A percentile compares a stretch with the other conserved stretches of the same genome.
Evolutionary conservation across 1,140 invertebrate genomes (phyloP).

Genomic region (Ylistrum balloti): DNA sequence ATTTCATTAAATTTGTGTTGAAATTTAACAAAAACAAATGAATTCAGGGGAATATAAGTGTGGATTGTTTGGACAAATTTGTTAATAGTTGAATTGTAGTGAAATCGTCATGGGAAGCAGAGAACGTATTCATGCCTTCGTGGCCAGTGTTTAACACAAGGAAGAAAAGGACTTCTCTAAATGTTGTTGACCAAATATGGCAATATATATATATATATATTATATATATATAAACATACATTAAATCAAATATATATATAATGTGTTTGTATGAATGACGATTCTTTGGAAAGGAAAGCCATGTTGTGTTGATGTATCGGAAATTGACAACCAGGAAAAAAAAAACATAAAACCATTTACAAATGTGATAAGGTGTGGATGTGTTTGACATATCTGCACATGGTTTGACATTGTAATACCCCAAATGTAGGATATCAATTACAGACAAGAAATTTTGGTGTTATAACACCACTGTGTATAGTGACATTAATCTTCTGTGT

Average conservation of each 20-base stretch:
- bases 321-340: neutral
- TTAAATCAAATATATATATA: conserved; percentile 10
- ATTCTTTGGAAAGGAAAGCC: conserved; percentile 19
- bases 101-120: neutral
- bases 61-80: neutral
- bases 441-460: neutral
- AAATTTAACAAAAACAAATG: neutral
- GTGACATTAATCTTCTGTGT: neutral
- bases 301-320: neutral
- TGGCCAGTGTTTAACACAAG: conserved; percentile 3
- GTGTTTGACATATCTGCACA: neutral
- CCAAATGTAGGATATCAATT: too few relatives aligned
- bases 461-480: neutral
- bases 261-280: neutral
- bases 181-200: conserved; percentile 16
- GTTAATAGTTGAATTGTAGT: neutral
- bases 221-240: too few relatives aligned
- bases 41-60: neutral
- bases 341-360: neutral
- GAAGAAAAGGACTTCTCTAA: conserved; percentile 29
- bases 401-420: too few relatives aligned
- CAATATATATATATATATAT: conserved; percentile 36
- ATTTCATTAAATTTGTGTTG: neutral
- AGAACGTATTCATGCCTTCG: neutral
- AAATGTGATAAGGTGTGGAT: neutral